Conservation (phyloP, 1,140 invertebrate species). For the Hypothenemus hampei region DNA sequence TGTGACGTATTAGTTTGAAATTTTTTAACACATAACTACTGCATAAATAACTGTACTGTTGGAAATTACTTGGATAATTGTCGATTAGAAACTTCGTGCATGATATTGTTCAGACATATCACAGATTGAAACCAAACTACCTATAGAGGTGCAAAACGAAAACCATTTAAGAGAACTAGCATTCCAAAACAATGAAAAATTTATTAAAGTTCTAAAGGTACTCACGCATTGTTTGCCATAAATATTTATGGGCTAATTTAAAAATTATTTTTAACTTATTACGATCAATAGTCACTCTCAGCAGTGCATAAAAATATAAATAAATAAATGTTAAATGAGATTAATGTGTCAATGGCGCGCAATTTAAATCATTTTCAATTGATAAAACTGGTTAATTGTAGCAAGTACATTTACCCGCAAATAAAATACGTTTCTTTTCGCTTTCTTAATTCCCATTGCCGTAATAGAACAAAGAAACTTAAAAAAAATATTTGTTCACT, state of each 20-base stretch:
- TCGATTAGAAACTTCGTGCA: too few relatives aligned
- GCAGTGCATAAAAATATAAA: background rate
- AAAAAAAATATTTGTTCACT: background rate
- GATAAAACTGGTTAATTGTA: conserved; percentile 1
- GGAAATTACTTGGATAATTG: too few relatives aligned
- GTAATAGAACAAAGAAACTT: conserved; percentile 1
- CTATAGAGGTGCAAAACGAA: background rate
- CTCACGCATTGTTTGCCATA: background rate
- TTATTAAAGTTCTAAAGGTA: background rate
- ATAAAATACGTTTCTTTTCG: background rate
- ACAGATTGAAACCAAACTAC: background rate
- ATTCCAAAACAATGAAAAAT: background rate
- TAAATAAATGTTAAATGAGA: background rate
- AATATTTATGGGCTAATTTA: background rate
- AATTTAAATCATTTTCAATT: background rate
- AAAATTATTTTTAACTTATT: background rate
- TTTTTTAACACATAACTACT: too few relatives aligned
- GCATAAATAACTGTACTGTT: too few relatives aligned
- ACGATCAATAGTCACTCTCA: background rate
- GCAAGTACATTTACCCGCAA: conserved; percentile 3
- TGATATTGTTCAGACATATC: too few relatives aligned
- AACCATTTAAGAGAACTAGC: background rate
- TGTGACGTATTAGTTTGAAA: too few relatives aligned
- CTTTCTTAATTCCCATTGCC: too few relatives aligned
- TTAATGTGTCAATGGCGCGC: conserved; percentile 7